Base-by-base conservation (phyloP, 2,888 invertebrate genomes). In the Andrena praecox region DNA sequence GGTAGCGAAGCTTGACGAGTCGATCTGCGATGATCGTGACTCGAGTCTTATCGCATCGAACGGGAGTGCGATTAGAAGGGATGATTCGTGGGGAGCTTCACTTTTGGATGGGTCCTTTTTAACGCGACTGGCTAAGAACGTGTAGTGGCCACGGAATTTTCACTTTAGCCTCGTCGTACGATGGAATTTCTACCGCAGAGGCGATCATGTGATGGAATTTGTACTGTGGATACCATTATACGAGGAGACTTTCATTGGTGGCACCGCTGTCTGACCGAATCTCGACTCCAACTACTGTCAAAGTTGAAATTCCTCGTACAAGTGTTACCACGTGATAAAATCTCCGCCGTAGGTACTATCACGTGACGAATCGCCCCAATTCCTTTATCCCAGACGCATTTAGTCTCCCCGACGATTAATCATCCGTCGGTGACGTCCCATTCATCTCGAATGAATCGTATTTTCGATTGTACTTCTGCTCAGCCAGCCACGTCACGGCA, bases 1-100 rank as follows among this genome's bases (percentile, higher is more conserved):
- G 75, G 75, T 80, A 87, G 77, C 80, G 74, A 77, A 69, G 73
- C 29, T 69, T 83, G 69, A 60, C 59, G 64, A 31, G 67, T 31
- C 29, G 48, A 70, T 50, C 27, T 27, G 29, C 63, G 71, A 50
- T 35, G 24, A 79, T 76, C 56, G 60, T 59, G 63, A 42, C 66
- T 16, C 56, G 62, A 72, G 54, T 20, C 60, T 50, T 29, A 27
- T 63, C 56, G 56, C 62, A 78, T 80, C 66, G 68, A 71, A 76
- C 27, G 60, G 48, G n/a, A 8, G 24, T 27, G 56, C 56, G 56
- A 56, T 56, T 24, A 24, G 56, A 10, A 8, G 4, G 3, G 2
- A 33, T n/a, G 12, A 2, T 33, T 4, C 52, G 7, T 6, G 33
- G 52, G 8, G n/a, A 24, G 16, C 24, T 68, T 20, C 4, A 33